Conservation (phyloP, 2,797 vertebrate species). For the Picus viridis region DNA sequence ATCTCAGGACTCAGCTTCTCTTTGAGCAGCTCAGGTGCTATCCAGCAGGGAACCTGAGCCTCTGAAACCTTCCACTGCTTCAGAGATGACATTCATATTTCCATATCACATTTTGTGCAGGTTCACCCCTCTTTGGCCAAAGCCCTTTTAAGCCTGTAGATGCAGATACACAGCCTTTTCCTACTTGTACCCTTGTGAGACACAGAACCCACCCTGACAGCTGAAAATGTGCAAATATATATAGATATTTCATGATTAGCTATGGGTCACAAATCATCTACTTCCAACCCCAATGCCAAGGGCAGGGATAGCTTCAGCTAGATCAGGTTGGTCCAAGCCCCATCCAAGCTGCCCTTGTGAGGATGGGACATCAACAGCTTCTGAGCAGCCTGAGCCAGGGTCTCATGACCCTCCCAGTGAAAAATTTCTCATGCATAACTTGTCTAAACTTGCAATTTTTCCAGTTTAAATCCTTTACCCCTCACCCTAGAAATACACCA, state of each 20-base stretch:
- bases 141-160: background rate
- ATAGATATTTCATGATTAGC: too few relatives aligned
- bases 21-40: background rate
- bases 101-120: fast-evolving
- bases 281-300: background rate
- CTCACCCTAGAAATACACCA: background rate
- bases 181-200: background rate
- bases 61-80: background rate
- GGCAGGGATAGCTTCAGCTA: background rate
- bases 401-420: background rate
- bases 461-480: background rate
- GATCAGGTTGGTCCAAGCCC: background rate
- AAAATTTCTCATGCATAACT: background rate
- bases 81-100: fast-evolving
- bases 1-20: fast-evolving
- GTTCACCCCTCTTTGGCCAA: background rate
- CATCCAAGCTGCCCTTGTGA: background rate
- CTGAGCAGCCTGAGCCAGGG: background rate
- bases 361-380: background rate
- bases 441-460: background rate
- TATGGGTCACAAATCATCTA: too few relatives aligned
- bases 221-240: fast-evolving
- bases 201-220: background rate
- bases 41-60: background rate
- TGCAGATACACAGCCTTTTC: background rate